Base-by-base conservation (phyloP, 1,140 invertebrate species). In the Metopolophium dirhodum region DNA sequence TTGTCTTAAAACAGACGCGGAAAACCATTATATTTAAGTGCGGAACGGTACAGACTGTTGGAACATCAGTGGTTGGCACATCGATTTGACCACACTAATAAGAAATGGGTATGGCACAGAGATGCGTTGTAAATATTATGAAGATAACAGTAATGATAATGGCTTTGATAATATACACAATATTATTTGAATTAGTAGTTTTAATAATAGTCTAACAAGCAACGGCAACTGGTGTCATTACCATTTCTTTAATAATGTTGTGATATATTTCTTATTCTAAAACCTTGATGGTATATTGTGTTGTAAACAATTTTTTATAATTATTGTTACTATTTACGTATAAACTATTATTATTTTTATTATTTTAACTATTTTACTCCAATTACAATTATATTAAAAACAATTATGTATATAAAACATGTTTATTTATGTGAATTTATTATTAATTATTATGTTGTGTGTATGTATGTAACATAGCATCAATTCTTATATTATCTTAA, bases 61-160 rank as follows among this genome's bases (percentile, higher is more conserved):
- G 97, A 99, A 95, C 97, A 98, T 94, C 98, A 99, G 96, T 99
- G 99, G 99, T 95, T 99, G n/a, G 97, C 98, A 45, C 98, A 99
- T 95, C 96, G 97, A 94, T 99, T 99, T 95, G 98, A 98, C 95
- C 98, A 98, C 94, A 98, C 97, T 91, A 98, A 97, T 95, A 98
- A 98, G 95, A 97, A 97, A 86, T 99, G 98, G 98, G 97, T 98
- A 37, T 98, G 97, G 96, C 98, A 98, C 95, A 96, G 97, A 94
- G 98, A 98, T 68, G 54, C 89, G 1, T 90, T 90, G 37, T 90
- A 90, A 90, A 41, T 89, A 7, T 23, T 26, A 14, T 7, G 6
- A n/a, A 68, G 18, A 47, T 18, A 4, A 41, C 37, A 45, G 7
- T n/a, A 68, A 41, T 90, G 14, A 30, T 87, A 26, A 49, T n/a